Base-by-base conservation (phyloP, 23 tunicate genomes). In the Ascidia mentula region DNA sequence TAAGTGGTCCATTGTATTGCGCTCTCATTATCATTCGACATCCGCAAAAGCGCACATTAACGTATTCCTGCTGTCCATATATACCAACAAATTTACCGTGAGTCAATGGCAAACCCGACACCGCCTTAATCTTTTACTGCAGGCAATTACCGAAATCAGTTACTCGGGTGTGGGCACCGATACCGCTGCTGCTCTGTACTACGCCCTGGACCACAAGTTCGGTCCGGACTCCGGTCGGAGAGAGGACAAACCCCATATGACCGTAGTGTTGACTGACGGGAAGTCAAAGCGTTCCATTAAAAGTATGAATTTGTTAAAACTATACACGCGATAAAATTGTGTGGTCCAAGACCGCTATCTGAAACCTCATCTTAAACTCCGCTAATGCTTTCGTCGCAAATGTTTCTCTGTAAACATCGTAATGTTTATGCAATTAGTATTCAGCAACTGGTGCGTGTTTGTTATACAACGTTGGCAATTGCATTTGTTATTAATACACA, bases 261-360 rank as follows among this genome's bases (percentile, higher is more conserved):
- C 95, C 15, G 31, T 95, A 28, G 60, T 95, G n/a, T 37, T 95
- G 31, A 95, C 95, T 31, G 95, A 95, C 59, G 99, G 99, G 20
- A 60, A 76, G 45, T 39, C 95, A n/a, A 6, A 20, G 28, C 7
- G 65, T 20, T 53, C 65, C 13, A 53, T 53, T 28, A n/a, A n/a
- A n/a, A n/a, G n/a, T n/a, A n/a, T n/a, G n/a, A n/a, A n/a, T n/a
- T n/a, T n/a, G n/a, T n/a, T n/a, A n/a, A n/a, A n/a, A n/a, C n/a
- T n/a, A n/a, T n/a, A n/a, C n/a, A n/a, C n/a, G n/a, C n/a, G n/a
- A n/a, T n/a, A n/a, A n/a, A n/a, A n/a, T n/a, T n/a, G n/a, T n/a
- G n/a, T n/a, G n/a, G n/a, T n/a, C n/a, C n/a, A n/a, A n/a, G n/a
- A n/a, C n/a, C n/a, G n/a, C n/a, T n/a, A n/a, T n/a, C n/a, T n/a